Evolutionary conservation across 2,888 invertebrate species (phyloP), one percentile per base, ranked within the genome.

Genomic region (Patella ulyssiponensis): DNA sequence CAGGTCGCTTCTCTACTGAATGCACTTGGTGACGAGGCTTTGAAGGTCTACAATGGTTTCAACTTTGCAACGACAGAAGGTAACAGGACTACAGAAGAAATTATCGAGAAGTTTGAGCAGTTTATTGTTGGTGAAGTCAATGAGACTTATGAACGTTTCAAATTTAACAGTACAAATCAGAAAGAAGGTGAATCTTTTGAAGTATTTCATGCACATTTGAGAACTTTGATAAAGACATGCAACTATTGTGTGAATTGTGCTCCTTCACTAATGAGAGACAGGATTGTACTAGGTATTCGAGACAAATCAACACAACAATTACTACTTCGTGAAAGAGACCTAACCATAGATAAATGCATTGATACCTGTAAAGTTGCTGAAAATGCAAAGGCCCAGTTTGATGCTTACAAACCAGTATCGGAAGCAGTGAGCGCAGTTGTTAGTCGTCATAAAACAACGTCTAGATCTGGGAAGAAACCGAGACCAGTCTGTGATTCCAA

Each of bases 131-230:
- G 77, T 54, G 72, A 75, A 33, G 77, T 73, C 23, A 81, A 77
- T 69, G 81, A 79, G 51, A 80, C 69, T 17, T 79, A 74, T 72
- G 82, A 82, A 74, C 70, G 80, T 17, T 80, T 70, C 56, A 74
- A 51, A 23, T 82, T 79, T 53, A 79, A 79, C 58, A 58, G 53
- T 51, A 72, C 78, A 69, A 69, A 74, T 27, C 77, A 80, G 71
- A 73, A 77, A 72, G 69, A 58, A 64, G 70, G 53, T 71, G 77
- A 80, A 54, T 73, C 69, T 27, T 69, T 82, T 75, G 79, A 80
- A n/a, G 23, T 72, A 5, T 80, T 79, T 69, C 70, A 76, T 11
- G 71, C 77, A n/a, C 64, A 56, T 2, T 27, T 79, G 14, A 23
- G 79, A 72, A 71, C 69, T 20, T 54, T 80, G 17, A 76, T 77